Percentiles rank a stretch among this genome's conserved stretches.
Conservation (phyloP, 2,888 invertebrate species). For the Cybosia mesomella region DNA sequence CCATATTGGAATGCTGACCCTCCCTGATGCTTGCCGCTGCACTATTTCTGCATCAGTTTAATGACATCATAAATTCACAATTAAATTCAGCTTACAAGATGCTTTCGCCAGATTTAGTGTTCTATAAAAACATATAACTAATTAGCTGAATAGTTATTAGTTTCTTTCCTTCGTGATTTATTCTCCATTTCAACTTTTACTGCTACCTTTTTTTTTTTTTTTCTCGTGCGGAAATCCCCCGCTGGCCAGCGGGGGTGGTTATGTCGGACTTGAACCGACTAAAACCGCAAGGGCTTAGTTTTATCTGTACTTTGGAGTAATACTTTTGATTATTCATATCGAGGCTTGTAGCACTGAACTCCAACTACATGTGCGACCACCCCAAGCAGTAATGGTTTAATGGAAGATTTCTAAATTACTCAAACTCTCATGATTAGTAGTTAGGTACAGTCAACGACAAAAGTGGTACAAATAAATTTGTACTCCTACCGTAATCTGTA, state of each 20-base stretch:
- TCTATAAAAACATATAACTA: conserved; percentile 50
- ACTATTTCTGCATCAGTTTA: conserved; percentile 83
- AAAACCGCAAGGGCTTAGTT: not conserved
- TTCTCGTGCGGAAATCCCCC: too few species aligned
- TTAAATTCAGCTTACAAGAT: conserved; percentile 69
- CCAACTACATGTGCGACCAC: too few species aligned
- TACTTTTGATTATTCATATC: conserved; percentile 8
- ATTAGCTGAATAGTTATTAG: conserved; percentile 54
- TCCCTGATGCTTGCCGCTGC: conserved; percentile 64
- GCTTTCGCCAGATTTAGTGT: conserved; percentile 55
- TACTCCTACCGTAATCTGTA: too few species aligned
- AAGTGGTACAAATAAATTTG: too few species aligned
- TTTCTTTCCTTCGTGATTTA: conserved; percentile 45
- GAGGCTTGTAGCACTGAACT: not conserved
- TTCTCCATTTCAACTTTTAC: conserved; percentile 31
- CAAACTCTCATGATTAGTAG: too few species aligned
- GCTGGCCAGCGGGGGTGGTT: too few species aligned
- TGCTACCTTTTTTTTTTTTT: too few species aligned
- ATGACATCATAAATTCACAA: conserved; percentile 82
- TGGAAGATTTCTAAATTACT: too few species aligned
- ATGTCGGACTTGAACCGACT: too few species aligned
- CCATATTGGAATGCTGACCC: conserved; percentile 51
- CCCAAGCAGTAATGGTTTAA: not conserved
- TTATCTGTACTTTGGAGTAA: conserved; percentile 10
- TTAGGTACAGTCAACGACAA: not conserved